Evolutionary conservation across 1,140 invertebrate genomes (phyloP).

Genomic region (Drosophila pseudoananassae): DNA sequence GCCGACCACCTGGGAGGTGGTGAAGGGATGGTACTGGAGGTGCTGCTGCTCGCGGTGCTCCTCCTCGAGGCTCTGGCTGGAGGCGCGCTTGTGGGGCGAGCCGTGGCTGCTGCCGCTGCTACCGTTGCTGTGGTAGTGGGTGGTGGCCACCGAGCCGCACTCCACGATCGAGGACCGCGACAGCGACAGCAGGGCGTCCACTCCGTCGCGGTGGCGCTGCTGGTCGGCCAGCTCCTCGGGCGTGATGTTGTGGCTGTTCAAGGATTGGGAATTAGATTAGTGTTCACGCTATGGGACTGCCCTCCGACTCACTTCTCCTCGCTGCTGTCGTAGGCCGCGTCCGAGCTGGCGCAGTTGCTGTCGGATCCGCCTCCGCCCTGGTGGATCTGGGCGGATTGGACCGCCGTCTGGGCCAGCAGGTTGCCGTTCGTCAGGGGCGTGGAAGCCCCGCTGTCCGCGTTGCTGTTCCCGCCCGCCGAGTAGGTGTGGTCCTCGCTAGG

Average conservation of each 20-base stretch:
- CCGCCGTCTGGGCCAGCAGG: slow-evolving; percentile 39
- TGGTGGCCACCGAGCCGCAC: slow-evolving; percentile 61
- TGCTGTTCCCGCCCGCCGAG: slow-evolving; percentile 85
- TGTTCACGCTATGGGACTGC: neutral
- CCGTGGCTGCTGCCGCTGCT: slow-evolving; percentile 72
- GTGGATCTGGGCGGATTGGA: slow-evolving; percentile 18
- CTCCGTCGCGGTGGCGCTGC: slow-evolving; percentile 91
- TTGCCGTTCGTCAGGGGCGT: slow-evolving; percentile 76
- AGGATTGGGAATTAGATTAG: slow-evolving; percentile 2
- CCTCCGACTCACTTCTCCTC: slow-evolving; percentile 84
- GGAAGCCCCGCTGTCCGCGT: slow-evolving; percentile 75
- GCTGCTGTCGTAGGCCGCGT: slow-evolving; percentile 85
- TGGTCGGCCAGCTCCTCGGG: slow-evolving; percentile 88
- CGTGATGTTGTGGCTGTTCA: slow-evolving; percentile 70
- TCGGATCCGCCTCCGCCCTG: slow-evolving; percentile 48
- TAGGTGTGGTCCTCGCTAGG: slow-evolving; percentile 93
- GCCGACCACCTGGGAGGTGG: slow-evolving; percentile 16
- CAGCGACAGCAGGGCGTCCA: slow-evolving; percentile 88
- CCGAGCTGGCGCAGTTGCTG: slow-evolving; percentile 83
- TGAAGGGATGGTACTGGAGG: slow-evolving; percentile 32
- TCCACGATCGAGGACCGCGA: slow-evolving; percentile 72
- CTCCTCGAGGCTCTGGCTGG: slow-evolving; percentile 74
- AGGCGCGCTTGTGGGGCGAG: slow-evolving; percentile 79
- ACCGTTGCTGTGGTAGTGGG: slow-evolving; percentile 65
- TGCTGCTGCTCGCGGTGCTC: slow-evolving; percentile 48